Evolutionary conservation across 2,888 invertebrate genomes (phyloP).

Genomic region (Melanotus villosus): DNA sequence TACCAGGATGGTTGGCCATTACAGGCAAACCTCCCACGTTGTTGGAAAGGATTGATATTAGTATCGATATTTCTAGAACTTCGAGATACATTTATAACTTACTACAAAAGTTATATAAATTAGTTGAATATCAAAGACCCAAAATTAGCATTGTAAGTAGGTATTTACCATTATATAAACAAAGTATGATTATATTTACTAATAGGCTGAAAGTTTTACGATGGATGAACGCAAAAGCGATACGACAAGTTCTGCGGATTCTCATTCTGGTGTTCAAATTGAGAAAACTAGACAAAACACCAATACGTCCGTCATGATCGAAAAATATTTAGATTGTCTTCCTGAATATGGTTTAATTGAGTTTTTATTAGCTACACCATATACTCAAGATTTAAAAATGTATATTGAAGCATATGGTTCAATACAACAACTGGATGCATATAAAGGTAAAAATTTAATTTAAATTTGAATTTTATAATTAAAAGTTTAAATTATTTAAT

Average conservation of each 20-base stretch:
- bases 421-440: conserved; percentile 64
- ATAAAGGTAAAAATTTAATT: conserved; percentile 48
- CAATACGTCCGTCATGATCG: not conserved
- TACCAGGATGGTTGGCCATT: conserved; percentile 49
- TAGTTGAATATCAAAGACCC: conserved; percentile 36
- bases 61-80: conserved; percentile 43
- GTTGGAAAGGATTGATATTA: conserved; percentile 67
- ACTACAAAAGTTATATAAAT: conserved; percentile 53
- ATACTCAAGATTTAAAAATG: conserved; percentile 66
- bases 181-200: not conserved
- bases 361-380: conserved; percentile 67
- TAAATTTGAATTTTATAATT: no score
- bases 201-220: no score
- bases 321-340: conserved; percentile 64
- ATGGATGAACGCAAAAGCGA: no score
- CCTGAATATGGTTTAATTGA: conserved; percentile 70
- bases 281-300: no score
- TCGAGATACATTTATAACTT: conserved; percentile 46
- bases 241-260: not conserved
- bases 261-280: not conserved
- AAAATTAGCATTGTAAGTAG: not conserved
- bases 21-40: conserved; percentile 68
- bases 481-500: not conserved
- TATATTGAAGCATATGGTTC: conserved; percentile 65
- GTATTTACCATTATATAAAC: not conserved